Conservation (phyloP, 2,797 vertebrate genomes). For the Chelmon rostratus region DNA sequence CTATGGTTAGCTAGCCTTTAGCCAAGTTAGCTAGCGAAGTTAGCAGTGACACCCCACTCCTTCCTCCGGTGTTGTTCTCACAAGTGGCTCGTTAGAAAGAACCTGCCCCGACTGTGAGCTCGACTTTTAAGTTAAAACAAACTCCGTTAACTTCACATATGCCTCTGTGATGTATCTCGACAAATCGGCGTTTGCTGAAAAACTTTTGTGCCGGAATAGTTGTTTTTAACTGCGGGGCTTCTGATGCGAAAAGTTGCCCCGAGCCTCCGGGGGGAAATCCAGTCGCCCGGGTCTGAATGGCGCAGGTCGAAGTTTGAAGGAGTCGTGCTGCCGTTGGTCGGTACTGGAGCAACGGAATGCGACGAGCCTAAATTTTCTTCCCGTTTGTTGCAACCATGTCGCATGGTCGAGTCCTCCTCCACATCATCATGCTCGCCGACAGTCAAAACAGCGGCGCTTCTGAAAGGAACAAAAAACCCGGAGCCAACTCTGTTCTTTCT, state of each 20-base stretch:
- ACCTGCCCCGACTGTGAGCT: slow-evolving; percentile 10
- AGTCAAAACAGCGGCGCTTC: slow-evolving; percentile 57
- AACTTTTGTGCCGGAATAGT: slow-evolving; percentile 28
- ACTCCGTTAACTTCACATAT: background rate
- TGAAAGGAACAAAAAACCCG: slow-evolving; percentile 53
- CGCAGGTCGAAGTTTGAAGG: slow-evolving; percentile 74
- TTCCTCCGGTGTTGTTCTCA: slow-evolving; percentile 73
- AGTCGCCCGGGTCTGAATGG: slow-evolving; percentile 70
- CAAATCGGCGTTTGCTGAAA: background rate
- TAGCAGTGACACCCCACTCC: slow-evolving; percentile 73
- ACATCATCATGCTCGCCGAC: slow-evolving; percentile 59
- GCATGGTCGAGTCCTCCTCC: slow-evolving; percentile 76
- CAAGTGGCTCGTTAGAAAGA: slow-evolving; percentile 39
- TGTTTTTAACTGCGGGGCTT: slow-evolving; percentile 22
- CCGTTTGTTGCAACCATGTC: slow-evolving; percentile 64
- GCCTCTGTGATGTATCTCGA: background rate
- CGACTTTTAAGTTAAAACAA: background rate
- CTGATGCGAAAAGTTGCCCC: slow-evolving; percentile 66
- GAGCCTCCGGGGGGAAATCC: slow-evolving; percentile 58
- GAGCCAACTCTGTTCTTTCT: slow-evolving; percentile 51
- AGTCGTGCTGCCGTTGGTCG: slow-evolving; percentile 64
- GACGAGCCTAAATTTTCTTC: slow-evolving; percentile 60
- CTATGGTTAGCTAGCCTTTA: slow-evolving; percentile 65
- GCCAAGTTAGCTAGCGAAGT: slow-evolving; percentile 65
- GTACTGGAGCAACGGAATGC: slow-evolving; percentile 73